Evolutionary conservation across 2,113 vertebrate species (phyloP).

Genomic region (Amphiprion ocellaris): DNA sequence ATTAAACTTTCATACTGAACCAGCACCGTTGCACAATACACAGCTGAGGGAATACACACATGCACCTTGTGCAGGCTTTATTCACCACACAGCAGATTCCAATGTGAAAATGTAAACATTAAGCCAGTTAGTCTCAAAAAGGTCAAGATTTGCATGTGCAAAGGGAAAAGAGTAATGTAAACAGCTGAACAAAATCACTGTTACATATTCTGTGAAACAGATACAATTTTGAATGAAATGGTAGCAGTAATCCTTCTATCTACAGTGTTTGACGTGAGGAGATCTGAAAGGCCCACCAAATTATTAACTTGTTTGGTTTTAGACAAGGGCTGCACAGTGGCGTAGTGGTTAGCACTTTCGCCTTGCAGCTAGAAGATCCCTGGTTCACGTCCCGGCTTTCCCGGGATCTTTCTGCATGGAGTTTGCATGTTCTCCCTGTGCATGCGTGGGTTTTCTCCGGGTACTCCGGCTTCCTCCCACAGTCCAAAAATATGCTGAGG

Average conservation of each 20-base stretch:
- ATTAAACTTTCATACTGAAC: slow-evolving; percentile 77
- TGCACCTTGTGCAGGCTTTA: slow-evolving; percentile 43
- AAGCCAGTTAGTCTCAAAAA: slow-evolving; percentile 41
- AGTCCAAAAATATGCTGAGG: no score
- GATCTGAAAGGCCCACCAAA: neutral
- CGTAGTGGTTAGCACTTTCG: no score
- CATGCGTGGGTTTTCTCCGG: no score
- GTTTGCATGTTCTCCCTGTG: no score
- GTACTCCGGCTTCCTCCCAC: no score
- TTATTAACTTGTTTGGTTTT: neutral
- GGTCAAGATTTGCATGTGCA: slow-evolving; percentile 49
- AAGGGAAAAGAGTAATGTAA: slow-evolving; percentile 5
- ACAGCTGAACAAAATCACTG: slow-evolving; percentile 13
- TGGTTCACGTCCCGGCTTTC: no score
- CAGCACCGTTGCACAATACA: slow-evolving; percentile 52
- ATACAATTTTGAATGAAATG: neutral
- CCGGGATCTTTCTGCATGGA: no score
- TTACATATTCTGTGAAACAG: neutral
- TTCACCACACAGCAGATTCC: slow-evolving; percentile 47
- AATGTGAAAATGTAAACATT: slow-evolving; percentile 57
- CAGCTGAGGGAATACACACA: slow-evolving; percentile 61
- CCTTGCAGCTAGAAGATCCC: no score
- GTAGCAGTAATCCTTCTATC: neutral
- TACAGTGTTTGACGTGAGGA: neutral
- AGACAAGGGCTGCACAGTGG: no score